Percentiles rank a stretch among this genome's conserved stretches.
phyloP scores from a whole-genome alignment of 2,113 vertebrate species.

The Polypterus bichir region DNA sequence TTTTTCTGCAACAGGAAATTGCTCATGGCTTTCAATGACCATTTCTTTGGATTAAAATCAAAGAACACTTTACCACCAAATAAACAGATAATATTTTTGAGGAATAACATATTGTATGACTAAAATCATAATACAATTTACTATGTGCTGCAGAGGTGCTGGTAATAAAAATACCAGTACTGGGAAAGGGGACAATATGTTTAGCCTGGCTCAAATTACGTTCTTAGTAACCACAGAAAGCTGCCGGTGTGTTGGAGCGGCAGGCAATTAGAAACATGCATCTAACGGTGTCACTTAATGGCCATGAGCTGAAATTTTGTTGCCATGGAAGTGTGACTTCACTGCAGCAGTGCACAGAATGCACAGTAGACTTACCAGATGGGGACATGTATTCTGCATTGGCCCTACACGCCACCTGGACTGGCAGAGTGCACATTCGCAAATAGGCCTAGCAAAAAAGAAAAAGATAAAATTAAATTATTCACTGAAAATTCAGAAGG shows the following conservation, averaged over 20 bases:
- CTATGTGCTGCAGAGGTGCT: constrained; percentile 10
- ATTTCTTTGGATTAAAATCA: no score
- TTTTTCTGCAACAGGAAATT: no score
- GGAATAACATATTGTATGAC: no score
- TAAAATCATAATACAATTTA: constrained; percentile 28
- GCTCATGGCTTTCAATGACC: no score
- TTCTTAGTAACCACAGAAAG: constrained; percentile 25
- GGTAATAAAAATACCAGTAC: constrained; percentile 19
- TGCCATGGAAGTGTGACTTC: constrained; percentile 45
- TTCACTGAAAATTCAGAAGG: constrained; percentile 18
- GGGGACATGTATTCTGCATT: constrained; percentile 74
- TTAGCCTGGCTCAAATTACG: constrained; percentile 23
- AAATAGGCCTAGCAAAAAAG: constrained; percentile 59
- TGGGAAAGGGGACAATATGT: constrained; percentile 25
- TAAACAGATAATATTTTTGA: no score
- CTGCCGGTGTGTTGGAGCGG: neutral
- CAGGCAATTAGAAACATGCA: constrained; percentile 23
- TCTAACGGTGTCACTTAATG: constrained; percentile 29
- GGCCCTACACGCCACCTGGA: constrained; percentile 65
- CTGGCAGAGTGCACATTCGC: constrained; percentile 74
- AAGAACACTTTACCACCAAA: no score
- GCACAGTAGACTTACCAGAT: constrained; percentile 69
- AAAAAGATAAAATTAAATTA: constrained; percentile 21
- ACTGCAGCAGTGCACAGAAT: constrained; percentile 31
- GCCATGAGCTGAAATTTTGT: constrained; percentile 35